phyloP scores from a whole-genome alignment of 1,140 invertebrate genomes.

The Drosophila pectinifera region DNA sequence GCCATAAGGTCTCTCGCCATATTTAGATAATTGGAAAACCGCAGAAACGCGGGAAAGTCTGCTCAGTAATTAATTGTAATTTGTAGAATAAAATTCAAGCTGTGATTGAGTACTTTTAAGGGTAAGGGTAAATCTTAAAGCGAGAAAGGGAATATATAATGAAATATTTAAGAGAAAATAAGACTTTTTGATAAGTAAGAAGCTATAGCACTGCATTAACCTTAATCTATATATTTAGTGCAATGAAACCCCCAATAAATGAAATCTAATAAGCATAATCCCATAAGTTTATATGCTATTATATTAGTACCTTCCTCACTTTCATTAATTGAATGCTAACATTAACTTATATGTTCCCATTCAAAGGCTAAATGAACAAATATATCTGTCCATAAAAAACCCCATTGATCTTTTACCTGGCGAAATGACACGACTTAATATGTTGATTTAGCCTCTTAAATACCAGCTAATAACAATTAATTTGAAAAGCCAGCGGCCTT shows the following conservation, averaged over 20 bases:
- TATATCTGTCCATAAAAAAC: not conserved
- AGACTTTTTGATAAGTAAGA: no score
- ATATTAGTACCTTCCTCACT: not conserved
- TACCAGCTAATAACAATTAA: slow-evolving; percentile 16
- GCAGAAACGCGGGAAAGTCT: not conserved
- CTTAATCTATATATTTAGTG: no score
- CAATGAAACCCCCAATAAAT: no score
- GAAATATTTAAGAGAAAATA: no score
- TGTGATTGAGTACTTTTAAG: not conserved
- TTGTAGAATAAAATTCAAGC: not conserved
- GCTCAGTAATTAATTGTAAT: slow-evolving; percentile 22
- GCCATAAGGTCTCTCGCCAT: slow-evolving; percentile 14
- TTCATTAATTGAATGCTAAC: not conserved
- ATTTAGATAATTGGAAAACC: slow-evolving; percentile 29
- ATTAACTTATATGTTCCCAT: not conserved
- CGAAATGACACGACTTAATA: slow-evolving; percentile 1
- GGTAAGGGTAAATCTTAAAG: no score
- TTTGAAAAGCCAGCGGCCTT: not conserved
- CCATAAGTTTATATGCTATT: no score
- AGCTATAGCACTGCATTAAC: no score
- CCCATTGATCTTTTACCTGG: slow-evolving; percentile 1
- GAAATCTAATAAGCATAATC: no score
- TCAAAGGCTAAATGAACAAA: not conserved
- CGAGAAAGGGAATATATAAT: not conserved
- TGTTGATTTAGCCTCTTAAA: slow-evolving; percentile 4